phyloP scores from a whole-genome alignment of 2,888 invertebrate genomes.

The Baronia brevicornis region DNA sequence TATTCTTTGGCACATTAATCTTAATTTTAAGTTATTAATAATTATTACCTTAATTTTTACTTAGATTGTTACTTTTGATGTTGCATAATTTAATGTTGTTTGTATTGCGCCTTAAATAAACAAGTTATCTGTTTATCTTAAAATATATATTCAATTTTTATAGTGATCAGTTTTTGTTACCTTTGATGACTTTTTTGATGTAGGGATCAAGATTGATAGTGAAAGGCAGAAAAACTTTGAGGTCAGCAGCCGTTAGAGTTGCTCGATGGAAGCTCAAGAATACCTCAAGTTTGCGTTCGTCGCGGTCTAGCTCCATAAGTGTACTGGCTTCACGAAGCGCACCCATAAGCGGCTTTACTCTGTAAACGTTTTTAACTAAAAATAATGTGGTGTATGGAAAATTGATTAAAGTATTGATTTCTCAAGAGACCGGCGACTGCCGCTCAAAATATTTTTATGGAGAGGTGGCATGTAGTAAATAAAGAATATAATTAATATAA shows the following conservation, averaged over 20 bases:
- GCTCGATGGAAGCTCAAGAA: slow-evolving; percentile 92
- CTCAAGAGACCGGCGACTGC: too few relatives aligned
- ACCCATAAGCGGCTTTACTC: slow-evolving; percentile 88
- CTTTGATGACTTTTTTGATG: slow-evolving; percentile 96
- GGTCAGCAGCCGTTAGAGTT: slow-evolving; percentile 88
- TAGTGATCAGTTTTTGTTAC: slow-evolving; percentile 50
- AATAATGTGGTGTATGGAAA: background rate
- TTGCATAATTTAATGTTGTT: too few relatives aligned
- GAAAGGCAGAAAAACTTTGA: slow-evolving; percentile 97
- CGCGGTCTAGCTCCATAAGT: slow-evolving; percentile 92
- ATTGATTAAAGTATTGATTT: too few relatives aligned
- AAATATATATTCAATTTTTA: background rate
- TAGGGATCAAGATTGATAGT: slow-evolving; percentile 99
- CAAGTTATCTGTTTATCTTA: background rate
- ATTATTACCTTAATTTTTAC: too few relatives aligned
- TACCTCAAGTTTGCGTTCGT: slow-evolving; percentile 95
- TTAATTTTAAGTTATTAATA: too few relatives aligned
- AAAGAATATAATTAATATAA: too few relatives aligned
- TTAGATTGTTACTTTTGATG: too few relatives aligned
- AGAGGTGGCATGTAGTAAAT: too few relatives aligned
- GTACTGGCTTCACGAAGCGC: slow-evolving; percentile 91
- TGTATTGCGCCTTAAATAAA: too few relatives aligned
- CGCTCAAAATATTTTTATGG: too few relatives aligned
- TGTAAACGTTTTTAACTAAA: slow-evolving; percentile 35
- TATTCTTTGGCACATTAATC: too few relatives aligned